Evolutionary conservation across 2,113 vertebrate genomes (phyloP).

Genomic region (Callorhinus ursinus): DNA sequence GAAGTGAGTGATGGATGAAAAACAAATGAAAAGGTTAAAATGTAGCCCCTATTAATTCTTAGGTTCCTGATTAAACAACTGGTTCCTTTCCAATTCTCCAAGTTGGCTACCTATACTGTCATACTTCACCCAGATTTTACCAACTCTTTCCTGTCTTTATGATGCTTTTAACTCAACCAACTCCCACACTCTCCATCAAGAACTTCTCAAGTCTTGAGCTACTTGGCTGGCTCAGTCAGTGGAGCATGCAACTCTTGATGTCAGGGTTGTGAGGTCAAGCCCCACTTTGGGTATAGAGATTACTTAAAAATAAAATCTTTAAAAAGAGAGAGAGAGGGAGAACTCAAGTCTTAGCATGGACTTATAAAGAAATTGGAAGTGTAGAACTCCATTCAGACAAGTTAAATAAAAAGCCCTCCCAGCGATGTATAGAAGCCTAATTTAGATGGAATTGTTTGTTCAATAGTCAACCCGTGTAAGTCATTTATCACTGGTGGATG

Average conservation of each 20-base stretch:
- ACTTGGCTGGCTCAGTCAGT: neutral
- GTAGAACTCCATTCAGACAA: neutral
- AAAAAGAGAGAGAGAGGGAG: neutral
- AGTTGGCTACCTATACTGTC: neutral
- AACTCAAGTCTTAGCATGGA: neutral
- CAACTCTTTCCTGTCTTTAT: neutral
- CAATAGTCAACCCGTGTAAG: neutral
- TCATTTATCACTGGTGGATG: slow-evolving; percentile 8
- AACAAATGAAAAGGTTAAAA: neutral
- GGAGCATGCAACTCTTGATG: neutral
- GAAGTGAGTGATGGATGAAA: neutral
- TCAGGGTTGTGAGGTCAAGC: neutral
- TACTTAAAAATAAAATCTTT: neutral
- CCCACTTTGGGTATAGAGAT: neutral
- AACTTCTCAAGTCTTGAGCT: neutral
- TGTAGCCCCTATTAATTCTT: neutral
- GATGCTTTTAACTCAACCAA: neutral
- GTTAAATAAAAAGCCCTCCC: neutral
- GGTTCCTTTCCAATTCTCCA: neutral
- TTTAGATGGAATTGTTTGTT: neutral
- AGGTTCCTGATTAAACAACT: neutral
- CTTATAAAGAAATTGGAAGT: neutral
- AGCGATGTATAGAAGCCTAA: neutral
- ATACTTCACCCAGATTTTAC: neutral
- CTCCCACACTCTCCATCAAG: neutral